phyloP scores from a whole-genome alignment of 1,140 invertebrate genomes.

The Musca domestica region DNA sequence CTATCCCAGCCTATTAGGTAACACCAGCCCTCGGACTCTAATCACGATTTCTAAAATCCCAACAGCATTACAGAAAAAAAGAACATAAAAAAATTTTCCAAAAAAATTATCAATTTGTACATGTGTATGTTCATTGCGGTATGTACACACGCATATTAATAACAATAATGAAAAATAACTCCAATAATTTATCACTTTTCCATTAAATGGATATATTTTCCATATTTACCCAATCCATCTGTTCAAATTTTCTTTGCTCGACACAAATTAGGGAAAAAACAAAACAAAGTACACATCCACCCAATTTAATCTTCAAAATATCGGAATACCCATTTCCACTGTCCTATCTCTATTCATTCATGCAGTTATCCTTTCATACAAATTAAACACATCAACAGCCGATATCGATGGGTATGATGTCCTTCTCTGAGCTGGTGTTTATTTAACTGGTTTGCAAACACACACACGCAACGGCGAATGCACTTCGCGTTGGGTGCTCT shows the following conservation, averaged over 20 bases:
- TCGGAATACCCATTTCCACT: not conserved
- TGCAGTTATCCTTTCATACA: no score
- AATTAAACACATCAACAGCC: not conserved
- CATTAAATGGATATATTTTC: slow-evolving; percentile 20
- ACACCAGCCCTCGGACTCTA: no score
- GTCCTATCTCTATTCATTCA: not conserved
- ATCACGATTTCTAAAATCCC: no score
- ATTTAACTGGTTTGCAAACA: no score
- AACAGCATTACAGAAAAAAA: no score
- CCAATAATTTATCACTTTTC: slow-evolving; percentile 19
- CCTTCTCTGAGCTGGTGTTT: no score
- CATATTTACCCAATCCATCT: slow-evolving; percentile 53
- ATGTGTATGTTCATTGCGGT: not conserved
- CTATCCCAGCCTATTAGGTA: no score
- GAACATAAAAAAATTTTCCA: not conserved
- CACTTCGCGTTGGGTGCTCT: no score
- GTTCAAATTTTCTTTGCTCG: slow-evolving; percentile 39
- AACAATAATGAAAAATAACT: slow-evolving; percentile 1
- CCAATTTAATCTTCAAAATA: slow-evolving; percentile 13
- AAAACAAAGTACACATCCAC: not conserved
- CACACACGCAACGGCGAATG: no score
- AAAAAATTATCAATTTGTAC: not conserved
- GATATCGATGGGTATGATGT: not conserved
- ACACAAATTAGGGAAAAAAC: not conserved
- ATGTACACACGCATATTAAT: not conserved